phyloP scores from a whole-genome alignment of 2,113 vertebrate genomes.

The Danio rerio region DNA sequence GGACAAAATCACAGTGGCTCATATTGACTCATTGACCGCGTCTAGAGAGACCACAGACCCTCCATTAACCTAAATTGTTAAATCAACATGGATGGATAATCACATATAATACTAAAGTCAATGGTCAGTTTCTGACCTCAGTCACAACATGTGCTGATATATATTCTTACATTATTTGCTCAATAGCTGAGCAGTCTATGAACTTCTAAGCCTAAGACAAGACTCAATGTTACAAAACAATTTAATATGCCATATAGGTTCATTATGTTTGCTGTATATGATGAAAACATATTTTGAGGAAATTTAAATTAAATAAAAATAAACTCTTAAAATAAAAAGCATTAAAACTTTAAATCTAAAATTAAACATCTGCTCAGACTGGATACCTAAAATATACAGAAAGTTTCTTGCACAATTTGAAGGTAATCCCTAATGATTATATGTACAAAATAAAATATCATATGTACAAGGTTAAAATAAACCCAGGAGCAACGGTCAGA shows the following conservation, averaged over 20 bases:
- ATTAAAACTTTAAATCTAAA: no score
- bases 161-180: background rate
- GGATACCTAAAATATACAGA: background rate
- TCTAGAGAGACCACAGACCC: background rate
- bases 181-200: background rate
- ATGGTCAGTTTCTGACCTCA: background rate
- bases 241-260: no score
- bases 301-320: no score
- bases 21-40: slow-evolving; percentile 14
- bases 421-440: background rate
- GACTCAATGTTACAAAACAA: no score
- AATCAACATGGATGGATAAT: slow-evolving; percentile 1
- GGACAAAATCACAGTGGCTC: slow-evolving; percentile 11
- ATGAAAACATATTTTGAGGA: background rate
- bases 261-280: background rate
- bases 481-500: background rate
- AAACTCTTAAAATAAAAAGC: no score
- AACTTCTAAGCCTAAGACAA: no score
- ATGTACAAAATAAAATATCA: background rate
- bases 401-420: background rate
- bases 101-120: background rate
- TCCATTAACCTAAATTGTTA: background rate
- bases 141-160: background rate
- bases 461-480: background rate
- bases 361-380: no score